Evolutionary conservation across 2,888 invertebrate genomes (phyloP).

Genomic region (Achlya flavicornis): DNA sequence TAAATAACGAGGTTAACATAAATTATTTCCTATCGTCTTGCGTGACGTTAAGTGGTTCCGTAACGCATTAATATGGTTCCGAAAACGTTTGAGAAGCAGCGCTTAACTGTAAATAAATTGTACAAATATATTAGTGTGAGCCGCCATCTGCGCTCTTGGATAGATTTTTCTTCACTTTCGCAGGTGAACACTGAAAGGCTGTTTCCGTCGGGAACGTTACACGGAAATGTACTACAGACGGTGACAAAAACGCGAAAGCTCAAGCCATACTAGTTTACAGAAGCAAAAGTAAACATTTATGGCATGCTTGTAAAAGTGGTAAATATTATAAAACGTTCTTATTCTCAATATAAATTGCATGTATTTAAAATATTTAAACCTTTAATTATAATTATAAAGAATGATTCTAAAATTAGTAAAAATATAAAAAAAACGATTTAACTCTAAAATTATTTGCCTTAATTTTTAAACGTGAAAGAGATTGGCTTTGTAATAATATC

Average conservation of each 20-base stretch:
- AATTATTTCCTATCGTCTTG: constrained; percentile 38
- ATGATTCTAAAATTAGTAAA: no score
- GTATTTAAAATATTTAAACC: no score
- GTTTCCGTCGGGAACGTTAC: constrained; percentile 67
- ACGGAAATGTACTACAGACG: constrained; percentile 70
- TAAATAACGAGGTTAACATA: constrained; percentile 36
- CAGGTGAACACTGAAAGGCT: constrained; percentile 69
- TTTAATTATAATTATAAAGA: background rate
- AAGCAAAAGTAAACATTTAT: constrained; percentile 32
- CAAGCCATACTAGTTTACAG: constrained; percentile 61
- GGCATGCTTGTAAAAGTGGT: background rate
- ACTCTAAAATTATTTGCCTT: background rate
- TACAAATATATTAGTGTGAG: constrained; percentile 39
- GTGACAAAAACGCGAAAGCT: constrained; percentile 62
- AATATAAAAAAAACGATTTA: constrained; percentile 3
- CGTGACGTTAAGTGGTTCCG: constrained; percentile 48
- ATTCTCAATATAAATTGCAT: background rate
- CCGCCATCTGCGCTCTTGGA: constrained; percentile 30
- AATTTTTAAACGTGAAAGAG: background rate
- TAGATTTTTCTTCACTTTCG: constrained; percentile 53
- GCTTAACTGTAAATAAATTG: constrained; percentile 40
- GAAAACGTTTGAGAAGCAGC: constrained; percentile 37
- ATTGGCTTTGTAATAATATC: constrained; percentile 13
- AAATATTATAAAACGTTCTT: background rate
- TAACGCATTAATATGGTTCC: constrained; percentile 44